These are phyloP conservation scores for Agonopterix arenella DNA, from an alignment of 2,888 invertebrate species.

Conservation along the genomic window DNA sequence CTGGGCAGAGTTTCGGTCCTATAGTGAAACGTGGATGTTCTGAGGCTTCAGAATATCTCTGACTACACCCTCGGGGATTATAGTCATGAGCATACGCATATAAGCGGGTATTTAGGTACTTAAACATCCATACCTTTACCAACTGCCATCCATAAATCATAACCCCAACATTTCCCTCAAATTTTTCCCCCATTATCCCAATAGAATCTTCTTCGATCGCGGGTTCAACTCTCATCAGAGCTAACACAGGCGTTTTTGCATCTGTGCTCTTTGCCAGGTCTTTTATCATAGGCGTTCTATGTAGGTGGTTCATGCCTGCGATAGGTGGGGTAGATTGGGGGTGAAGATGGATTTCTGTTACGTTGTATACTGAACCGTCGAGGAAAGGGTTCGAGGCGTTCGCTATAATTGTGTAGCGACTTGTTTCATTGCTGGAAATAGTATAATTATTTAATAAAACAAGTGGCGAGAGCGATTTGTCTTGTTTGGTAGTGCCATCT, in stretches of 20 bases:
- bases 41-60: too few species aligned
- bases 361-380: constrained; percentile 36
- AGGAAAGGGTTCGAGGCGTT: constrained; percentile 30
- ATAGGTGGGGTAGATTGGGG: not conserved
- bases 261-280: not conserved
- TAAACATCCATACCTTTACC: constrained; percentile 21
- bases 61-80: too few species aligned
- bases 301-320: not conserved
- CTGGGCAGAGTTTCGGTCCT: too few species aligned
- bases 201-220: constrained; percentile 6
- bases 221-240: constrained; percentile 24
- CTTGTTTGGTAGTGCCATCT: constrained; percentile 1
- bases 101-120: not conserved
- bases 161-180: constrained; percentile 11
- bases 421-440: constrained; percentile 8
- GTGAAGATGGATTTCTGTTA: constrained; percentile 11
- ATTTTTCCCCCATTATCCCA: constrained; percentile 6
- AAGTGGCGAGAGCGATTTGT: constrained; percentile 1
- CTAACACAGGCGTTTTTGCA: constrained; percentile 8
- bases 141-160: constrained; percentile 34
- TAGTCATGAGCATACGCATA: too few species aligned
- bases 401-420: constrained; percentile 31
- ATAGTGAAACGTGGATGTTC: too few species aligned
- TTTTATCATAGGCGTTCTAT: not conserved
- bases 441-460: not conserved